Percentiles rank a stretch among this genome's conserved stretches.
These are phyloP conservation scores for Cryptomyrus ogoouensis DNA, from an alignment of 2,113 vertebrate genomes.

Conservation along the genomic window DNA sequence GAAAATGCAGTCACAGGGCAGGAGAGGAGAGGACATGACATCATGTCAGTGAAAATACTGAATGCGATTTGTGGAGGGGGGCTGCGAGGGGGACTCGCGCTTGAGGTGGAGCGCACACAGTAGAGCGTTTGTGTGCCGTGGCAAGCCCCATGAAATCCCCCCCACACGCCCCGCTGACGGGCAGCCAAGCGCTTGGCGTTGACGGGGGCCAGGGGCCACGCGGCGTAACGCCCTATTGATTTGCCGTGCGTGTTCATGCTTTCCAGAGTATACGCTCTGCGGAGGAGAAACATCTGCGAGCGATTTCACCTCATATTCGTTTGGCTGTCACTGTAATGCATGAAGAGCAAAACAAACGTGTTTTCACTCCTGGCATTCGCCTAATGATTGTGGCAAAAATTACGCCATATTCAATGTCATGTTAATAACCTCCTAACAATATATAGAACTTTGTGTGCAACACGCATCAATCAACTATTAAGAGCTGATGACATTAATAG, in stretches of 20 bases:
- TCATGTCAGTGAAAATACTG: slow-evolving; percentile 40
- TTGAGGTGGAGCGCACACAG: neutral
- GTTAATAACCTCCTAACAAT: neutral
- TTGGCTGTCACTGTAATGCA: slow-evolving; percentile 3
- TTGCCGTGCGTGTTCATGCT: slow-evolving; percentile 11
- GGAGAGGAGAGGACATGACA: slow-evolving; percentile 39
- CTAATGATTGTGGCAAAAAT: neutral
- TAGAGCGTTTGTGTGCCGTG: neutral
- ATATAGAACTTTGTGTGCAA: neutral
- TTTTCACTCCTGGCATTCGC: neutral
- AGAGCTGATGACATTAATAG: neutral
- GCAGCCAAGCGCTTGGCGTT: neutral
- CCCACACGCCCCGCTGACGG: neutral
- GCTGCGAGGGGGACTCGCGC: neutral
- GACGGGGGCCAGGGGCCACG: neutral
- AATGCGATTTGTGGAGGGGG: slow-evolving; percentile 27
- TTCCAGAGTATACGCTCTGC: neutral
- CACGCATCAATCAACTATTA: neutral
- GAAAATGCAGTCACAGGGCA: slow-evolving; percentile 35
- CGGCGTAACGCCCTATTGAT: neutral
- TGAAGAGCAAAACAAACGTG: neutral
- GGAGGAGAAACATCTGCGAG: slow-evolving; percentile 11
- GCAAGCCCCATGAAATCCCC: neutral
- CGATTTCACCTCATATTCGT: neutral
- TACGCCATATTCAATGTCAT: neutral